Percentiles rank a stretch among this genome's conserved stretches.
Conservation (phyloP, 1,140 invertebrate genomes). For the Zeugodacus cucurbitae region DNA sequence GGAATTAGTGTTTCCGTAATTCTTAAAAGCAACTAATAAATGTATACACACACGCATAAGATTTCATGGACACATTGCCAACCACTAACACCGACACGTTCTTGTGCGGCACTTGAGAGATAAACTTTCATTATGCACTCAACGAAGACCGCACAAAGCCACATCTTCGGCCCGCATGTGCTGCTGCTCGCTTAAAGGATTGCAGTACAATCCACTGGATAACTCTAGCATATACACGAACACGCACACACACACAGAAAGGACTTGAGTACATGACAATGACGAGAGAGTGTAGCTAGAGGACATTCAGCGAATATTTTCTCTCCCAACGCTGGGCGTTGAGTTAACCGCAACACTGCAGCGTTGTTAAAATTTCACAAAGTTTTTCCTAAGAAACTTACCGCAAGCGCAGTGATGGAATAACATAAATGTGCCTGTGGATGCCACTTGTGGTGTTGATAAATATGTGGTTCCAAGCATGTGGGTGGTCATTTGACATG, state of each 20-base stretch:
- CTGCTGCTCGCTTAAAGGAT: not conserved
- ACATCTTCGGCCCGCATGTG: not conserved
- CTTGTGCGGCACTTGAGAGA: not conserved
- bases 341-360: not conserved
- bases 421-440: not conserved
- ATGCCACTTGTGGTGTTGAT: not conserved
- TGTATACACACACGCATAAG: not conserved
- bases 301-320: not conserved
- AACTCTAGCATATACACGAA: not conserved
- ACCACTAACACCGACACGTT: not conserved
- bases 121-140: not conserved
- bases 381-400: not conserved
- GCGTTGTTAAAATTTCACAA: constrained; percentile 7
- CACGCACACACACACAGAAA: not conserved
- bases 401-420: not conserved
- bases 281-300: not conserved
- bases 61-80: no score
- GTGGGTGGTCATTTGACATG: no score
- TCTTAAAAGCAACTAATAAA: not conserved
- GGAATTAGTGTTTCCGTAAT: not conserved
- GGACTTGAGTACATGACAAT: not conserved
- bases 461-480: not conserved
- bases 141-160: not conserved
- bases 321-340: not conserved
- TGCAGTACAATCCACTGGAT: not conserved